These are phyloP conservation scores for Sialis fuliginosa DNA, from an alignment of 2,888 invertebrate genomes.

Conservation along the genomic window DNA sequence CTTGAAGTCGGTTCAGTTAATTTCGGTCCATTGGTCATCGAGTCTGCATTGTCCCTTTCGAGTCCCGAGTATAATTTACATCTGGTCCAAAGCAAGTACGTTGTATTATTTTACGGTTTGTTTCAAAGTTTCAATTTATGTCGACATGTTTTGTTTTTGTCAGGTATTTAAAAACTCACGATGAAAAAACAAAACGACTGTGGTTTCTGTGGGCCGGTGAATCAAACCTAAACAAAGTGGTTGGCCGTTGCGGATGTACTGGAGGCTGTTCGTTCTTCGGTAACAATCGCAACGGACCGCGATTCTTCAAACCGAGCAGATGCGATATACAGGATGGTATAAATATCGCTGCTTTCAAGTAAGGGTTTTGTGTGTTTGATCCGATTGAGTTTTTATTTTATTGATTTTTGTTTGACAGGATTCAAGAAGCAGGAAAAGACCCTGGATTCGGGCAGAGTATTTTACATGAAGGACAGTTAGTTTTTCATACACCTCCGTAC, in stretches of 20 bases:
- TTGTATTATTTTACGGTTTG: slow-evolving; percentile 8
- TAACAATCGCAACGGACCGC: slow-evolving; percentile 70
- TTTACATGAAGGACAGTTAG: slow-evolving; percentile 66
- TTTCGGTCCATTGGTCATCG: slow-evolving; percentile 78
- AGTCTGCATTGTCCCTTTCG: slow-evolving; percentile 71
- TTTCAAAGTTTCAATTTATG: neutral
- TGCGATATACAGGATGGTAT: slow-evolving; percentile 67
- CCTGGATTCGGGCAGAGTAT: slow-evolving; percentile 91
- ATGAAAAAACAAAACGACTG: slow-evolving; percentile 66
- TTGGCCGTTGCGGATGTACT: slow-evolving; percentile 76
- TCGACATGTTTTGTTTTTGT: neutral
- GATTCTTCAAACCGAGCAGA: slow-evolving; percentile 72
- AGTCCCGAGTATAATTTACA: slow-evolving; percentile 61
- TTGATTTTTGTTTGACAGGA: slow-evolving; percentile 24
- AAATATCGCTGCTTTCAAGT: slow-evolving; percentile 63
- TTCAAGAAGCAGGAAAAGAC: slow-evolving; percentile 60
- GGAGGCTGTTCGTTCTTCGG: slow-evolving; percentile 95
- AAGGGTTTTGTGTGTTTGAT: neutral
- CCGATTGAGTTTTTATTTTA: neutral
- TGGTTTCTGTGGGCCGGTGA: slow-evolving; percentile 88
- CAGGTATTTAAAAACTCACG: slow-evolving; percentile 59
- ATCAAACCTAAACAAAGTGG: slow-evolving; percentile 33
- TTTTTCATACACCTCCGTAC: slow-evolving; percentile 83
- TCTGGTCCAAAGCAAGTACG: slow-evolving; percentile 62
- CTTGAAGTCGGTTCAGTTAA: slow-evolving; percentile 80